Base-by-base conservation (phyloP, 2,797 vertebrate species). In the Sebastiscus albofasciatus region DNA sequence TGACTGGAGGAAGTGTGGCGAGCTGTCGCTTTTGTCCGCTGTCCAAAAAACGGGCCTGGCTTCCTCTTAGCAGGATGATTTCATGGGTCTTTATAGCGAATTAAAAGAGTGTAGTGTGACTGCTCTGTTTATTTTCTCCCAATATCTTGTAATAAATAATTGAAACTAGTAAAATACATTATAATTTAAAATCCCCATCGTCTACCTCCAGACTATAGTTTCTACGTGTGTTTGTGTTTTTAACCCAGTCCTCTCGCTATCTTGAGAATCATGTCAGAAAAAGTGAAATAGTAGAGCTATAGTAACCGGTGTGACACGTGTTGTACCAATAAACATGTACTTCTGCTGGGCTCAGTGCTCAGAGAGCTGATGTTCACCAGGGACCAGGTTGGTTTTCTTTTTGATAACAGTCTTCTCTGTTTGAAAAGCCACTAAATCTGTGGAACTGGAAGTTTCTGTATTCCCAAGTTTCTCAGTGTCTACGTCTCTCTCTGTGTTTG, bases 1-100 rank as follows among this genome's bases (percentile, higher is more conserved):
- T 87, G 84, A 89, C 79, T 71, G 55, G 72, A 87, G 83, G 87
- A 87, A 34, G 72, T 82, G 84, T 75, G 83, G 81, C 77, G 76
- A 82, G 90, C 80, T 81, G 82, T 82, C 34, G 76, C 86, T 84
- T 92, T 87, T 89, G 83, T 89, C 68, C n/a, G 12, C 71, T 3
- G 55, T 92, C 89, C 91, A 91, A 73, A 75, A 70, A 20, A 12
- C 10, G 5, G 20, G 58, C 74, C 84, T 67, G 77, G 76, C 67
- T 79, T 82, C 77, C 80, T 89, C 73, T 55, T 52, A 39, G n/a
- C 20, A 72, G 70, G 73, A 79, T 77, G 84, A 88, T 85, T 86
- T 91, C 75, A 91, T 31, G 71, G 83, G 74, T 86, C 65, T 84
- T 88, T 78, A 62, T 54, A 26, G 56, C 67, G 86, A 76, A 65